Evolutionary conservation across 2,113 vertebrate species (phyloP), one percentile per base, ranked within the genome.

Genomic region (Lasiurus cinereus): DNA sequence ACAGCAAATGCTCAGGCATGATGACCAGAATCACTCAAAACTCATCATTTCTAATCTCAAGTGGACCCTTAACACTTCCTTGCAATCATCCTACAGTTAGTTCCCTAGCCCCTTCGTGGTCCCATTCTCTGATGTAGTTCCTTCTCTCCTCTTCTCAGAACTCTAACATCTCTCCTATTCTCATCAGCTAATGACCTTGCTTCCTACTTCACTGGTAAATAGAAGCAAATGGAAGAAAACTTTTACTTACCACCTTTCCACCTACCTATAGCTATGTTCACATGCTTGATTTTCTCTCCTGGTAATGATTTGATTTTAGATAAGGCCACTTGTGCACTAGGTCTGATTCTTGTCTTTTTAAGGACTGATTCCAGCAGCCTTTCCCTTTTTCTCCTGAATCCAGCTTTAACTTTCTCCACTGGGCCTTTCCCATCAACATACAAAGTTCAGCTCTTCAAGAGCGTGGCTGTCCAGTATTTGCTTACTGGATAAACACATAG

Each of bases 11-110:
- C 15, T 36, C 74, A 59, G 29, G 39, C 54, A 9, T 2, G 10
- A 64, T 50, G 64, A 94, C 83, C 62, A 21, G n/a, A 70, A 43
- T 48, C 90, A 48, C 94, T 91, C 78, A 36, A 82, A 52, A 78
- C 29, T 43, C 87, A 66, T 91, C 83, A 59, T 70, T 93, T 83
- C 69, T 46, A 11, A 33, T 70, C 72, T 95, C 96, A 72, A 94
- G 91, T 82, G 85, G 91, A 39, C 82, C 67, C 88, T 92, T 83
- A 16, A 80, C 56, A 31, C 74, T 69, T 85, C 88, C 88, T 79
- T 16, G 36, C 90, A 94, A 87, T 95, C 84, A 91, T 0, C 62
- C 24, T 91, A 24, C 29, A 59, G 56, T 59, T 59, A 12, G 87
- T 90, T 83, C 72, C 59, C 59, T 27, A 11, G 22, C 59, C 59